Base-by-base conservation (phyloP, 1,140 invertebrate genomes). In the Scaptodrosophila lebanonensis region DNA sequence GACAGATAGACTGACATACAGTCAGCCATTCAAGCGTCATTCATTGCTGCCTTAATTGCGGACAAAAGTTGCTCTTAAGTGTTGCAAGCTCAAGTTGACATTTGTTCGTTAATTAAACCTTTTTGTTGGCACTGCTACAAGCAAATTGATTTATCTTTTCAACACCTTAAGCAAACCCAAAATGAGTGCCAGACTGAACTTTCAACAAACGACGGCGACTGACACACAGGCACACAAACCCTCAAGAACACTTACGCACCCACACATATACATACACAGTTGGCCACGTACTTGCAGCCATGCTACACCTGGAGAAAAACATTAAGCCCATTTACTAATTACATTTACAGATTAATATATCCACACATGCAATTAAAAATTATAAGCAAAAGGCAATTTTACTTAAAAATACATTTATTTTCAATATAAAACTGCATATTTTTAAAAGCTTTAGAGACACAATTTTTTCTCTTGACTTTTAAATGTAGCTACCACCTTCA, bases 31-130 rank as follows among this genome's bases (percentile, higher is more conserved):
- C 72, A 72, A 53, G 58, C 67, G 72, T 65, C 72, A 77, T 77
- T 77, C 73, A 79, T 77, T 73, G 69, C 58, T 56, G 60, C 38
- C 75, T 79, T 79, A 82, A 79, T 79, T 79, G 73, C 75, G 69
- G 58, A 75, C 75, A 75, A 73, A 79, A 79, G 75, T 82, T 70
- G 61, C 57, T 58, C 65, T 65, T 63, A 67, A 67, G 60, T 60
- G 73, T 76, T 73, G 63, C 59, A 53, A 53, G 40, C 62, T 66
- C 51, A 64, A 66, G 75, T 67, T 82, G 75, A 82, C 75, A 82
- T 82, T 82, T 82, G 75, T 82, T 82, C 75, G 75, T 82, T 82
- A 82, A 82, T 82, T 82, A 82, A 82, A 82, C 69, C 76, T 82
- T 82, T 77, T 82, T 82, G 75, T 79, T 79, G 75, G 43, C 68